These are phyloP conservation scores for Grammomys surdaster DNA, from an alignment of 2,113 vertebrate genomes.

Conservation along the genomic window DNA sequence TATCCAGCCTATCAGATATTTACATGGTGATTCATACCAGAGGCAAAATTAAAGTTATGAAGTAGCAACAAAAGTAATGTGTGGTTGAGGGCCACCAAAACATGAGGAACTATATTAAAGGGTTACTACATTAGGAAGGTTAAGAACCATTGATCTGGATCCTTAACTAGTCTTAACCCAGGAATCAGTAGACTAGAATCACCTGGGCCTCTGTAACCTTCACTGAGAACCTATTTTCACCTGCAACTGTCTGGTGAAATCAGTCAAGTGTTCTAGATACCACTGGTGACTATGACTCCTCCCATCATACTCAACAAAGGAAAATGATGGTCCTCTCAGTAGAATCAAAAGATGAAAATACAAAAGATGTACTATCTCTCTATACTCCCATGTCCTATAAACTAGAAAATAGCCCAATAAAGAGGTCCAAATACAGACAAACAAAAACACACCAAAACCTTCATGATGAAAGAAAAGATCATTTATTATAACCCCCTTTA, in stretches of 20 bases:
- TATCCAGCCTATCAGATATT: too few species aligned
- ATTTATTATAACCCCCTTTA: neutral
- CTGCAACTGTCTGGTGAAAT: neutral
- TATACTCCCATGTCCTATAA: accelerated
- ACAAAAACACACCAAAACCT: neutral
- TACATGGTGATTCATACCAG: too few species aligned
- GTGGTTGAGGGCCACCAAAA: too few species aligned
- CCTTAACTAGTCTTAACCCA: neutral
- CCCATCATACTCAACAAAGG: neutral
- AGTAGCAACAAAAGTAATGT: too few species aligned
- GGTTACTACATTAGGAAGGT: neutral
- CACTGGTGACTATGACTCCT: neutral
- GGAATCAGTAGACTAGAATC: neutral
- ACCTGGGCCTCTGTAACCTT: too few species aligned
- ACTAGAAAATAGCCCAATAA: neutral
- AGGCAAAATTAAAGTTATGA: too few species aligned
- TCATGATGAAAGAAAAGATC: neutral
- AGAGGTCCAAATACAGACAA: neutral
- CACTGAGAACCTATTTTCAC: neutral
- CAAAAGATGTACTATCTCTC: neutral
- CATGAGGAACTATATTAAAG: too few species aligned
- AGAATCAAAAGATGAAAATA: neutral
- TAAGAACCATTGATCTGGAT: neutral
- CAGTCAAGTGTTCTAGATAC: neutral
- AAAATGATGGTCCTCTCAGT: neutral